These are phyloP conservation scores for Dexiosoma caninum DNA, from an alignment of 2,888 invertebrate genomes.

Conservation along the genomic window DNA sequence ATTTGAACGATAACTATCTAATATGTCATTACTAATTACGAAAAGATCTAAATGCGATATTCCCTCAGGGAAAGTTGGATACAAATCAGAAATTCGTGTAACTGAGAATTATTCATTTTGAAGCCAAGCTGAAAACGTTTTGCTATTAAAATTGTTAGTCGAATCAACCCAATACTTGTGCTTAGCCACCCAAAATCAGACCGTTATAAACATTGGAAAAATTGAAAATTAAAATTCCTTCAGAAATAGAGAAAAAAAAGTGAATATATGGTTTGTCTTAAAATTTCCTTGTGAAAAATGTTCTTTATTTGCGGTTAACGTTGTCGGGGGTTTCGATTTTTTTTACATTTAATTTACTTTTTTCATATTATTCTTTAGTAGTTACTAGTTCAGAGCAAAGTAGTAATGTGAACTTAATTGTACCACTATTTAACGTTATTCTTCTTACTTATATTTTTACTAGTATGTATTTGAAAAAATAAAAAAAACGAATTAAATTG, in stretches of 20 bases:
- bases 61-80: no score
- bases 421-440: not conserved
- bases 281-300: not conserved
- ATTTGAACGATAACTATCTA: no score
- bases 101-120: no score
- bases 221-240: not conserved
- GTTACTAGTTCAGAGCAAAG: not conserved
- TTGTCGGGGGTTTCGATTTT: not conserved
- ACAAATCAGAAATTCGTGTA: no score
- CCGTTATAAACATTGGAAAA: no score
- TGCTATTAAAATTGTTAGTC: no score
- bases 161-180: no score
- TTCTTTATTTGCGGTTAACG: not conserved
- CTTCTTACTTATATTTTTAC: not conserved
- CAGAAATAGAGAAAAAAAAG: not conserved
- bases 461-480: no score
- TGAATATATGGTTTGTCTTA: no score
- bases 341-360: not conserved
- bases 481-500: conserved; percentile 31
- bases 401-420: not conserved
- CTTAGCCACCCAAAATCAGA: no score
- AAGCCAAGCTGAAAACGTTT: no score
- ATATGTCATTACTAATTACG: not conserved
- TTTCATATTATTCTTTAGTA: not conserved
- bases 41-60: not conserved